These are phyloP conservation scores for Nasonia giraulti DNA, from an alignment of 1,140 invertebrate species.

Conservation along the genomic window DNA sequence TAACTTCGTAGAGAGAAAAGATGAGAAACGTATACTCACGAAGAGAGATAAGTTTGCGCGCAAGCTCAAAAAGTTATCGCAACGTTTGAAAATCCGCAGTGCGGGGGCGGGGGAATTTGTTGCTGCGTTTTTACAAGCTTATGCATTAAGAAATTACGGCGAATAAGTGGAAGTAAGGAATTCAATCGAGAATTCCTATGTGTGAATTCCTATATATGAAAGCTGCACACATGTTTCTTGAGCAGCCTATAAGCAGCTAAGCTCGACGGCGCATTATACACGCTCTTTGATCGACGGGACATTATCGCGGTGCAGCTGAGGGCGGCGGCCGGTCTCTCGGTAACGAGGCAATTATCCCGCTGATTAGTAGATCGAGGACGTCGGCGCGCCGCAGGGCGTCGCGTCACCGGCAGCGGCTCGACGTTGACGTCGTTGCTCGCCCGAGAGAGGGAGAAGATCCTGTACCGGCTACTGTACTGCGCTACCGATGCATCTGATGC, in stretches of 20 bases:
- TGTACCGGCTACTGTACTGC: no score
- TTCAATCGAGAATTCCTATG: no score
- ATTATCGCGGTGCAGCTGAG: conserved; percentile 47
- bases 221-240: not conserved
- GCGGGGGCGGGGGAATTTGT: not conserved
- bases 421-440: not conserved
- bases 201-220: no score
- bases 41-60: not conserved
- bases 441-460: no score
- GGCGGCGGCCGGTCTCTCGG: not conserved
- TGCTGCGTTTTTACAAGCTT: not conserved
- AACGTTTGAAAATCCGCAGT: conserved; percentile 1
- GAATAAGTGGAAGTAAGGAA: not conserved
- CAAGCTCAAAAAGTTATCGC: conserved; percentile 10
- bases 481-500: not conserved
- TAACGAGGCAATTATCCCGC: conserved; percentile 57
- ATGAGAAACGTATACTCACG: conserved; percentile 16
- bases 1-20: not conserved
- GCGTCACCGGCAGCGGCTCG: conserved; percentile 9
- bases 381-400: conserved; percentile 8
- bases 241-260: not conserved
- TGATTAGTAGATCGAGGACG: conserved; percentile 48
- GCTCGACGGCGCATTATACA: conserved; percentile 10
- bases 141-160: conserved; percentile 21
- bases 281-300: conserved; percentile 54